These are phyloP conservation scores for Philypnodon macrostomus DNA, from an alignment of 2,797 vertebrate species.

Conservation along the genomic window DNA sequence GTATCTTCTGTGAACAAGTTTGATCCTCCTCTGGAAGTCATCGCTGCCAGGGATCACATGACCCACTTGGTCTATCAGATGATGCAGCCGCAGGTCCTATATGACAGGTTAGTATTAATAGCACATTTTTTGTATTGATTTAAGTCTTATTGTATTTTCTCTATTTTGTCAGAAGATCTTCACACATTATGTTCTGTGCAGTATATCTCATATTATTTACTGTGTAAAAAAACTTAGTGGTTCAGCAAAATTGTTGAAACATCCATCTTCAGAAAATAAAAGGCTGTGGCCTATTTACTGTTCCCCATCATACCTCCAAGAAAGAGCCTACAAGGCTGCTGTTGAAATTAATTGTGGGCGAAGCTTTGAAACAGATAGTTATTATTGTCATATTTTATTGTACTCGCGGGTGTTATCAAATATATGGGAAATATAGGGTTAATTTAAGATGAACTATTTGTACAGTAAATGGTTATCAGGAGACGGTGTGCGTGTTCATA, in stretches of 20 bases:
- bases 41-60: slow-evolving; percentile 86
- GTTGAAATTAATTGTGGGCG: slow-evolving; percentile 37
- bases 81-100: slow-evolving; percentile 85
- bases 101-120: slow-evolving; percentile 80
- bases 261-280: slow-evolving; percentile 62
- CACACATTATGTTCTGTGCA: no score
- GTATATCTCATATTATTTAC: no score
- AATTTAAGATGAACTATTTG: neutral
- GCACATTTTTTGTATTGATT: neutral
- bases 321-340: slow-evolving; percentile 30
- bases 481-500: slow-evolving; percentile 2
- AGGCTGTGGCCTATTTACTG: slow-evolving; percentile 43
- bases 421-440: slow-evolving; percentile 1
- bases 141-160: no score
- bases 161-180: no score
- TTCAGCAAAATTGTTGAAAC: slow-evolving; percentile 56
- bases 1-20: slow-evolving; percentile 84
- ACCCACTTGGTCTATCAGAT: slow-evolving; percentile 77
- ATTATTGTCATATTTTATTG: slow-evolving; percentile 19
- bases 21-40: slow-evolving; percentile 85
- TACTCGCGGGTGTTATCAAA: neutral
- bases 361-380: slow-evolving; percentile 13
- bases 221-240: no score
- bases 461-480: slow-evolving; percentile 16
- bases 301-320: slow-evolving; percentile 34